phyloP scores from a whole-genome alignment of 2,888 invertebrate genomes.

The Plebejus melissa region DNA sequence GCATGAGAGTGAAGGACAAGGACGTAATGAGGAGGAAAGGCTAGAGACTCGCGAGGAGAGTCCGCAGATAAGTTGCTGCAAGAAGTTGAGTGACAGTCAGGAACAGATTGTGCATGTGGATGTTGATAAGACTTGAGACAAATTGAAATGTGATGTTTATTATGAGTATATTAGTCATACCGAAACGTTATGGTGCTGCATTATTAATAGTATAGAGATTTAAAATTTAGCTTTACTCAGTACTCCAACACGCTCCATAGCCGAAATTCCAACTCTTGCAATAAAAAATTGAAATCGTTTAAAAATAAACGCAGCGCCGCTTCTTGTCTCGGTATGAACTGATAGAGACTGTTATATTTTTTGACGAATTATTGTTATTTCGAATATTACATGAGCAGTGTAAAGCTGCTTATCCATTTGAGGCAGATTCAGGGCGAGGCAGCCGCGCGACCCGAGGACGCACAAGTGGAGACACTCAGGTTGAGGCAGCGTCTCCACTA shows the following conservation, averaged over 20 bases:
- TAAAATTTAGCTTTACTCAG: too few relatives aligned
- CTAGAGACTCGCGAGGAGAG: conserved; percentile 52
- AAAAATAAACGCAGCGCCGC: not conserved
- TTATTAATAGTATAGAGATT: too few relatives aligned
- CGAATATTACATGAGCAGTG: not conserved
- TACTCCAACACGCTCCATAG: too few relatives aligned
- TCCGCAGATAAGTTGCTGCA: conserved; percentile 65
- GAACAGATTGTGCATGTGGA: conserved; percentile 56
- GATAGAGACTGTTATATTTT: conserved; percentile 1
- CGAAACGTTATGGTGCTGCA: too few relatives aligned
- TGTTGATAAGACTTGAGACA: not conserved
- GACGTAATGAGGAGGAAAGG: conserved; percentile 43
- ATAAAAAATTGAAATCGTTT: not conserved
- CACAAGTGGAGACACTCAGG: too few relatives aligned
- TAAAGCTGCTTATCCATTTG: too few relatives aligned
- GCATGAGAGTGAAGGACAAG: conserved; percentile 36
- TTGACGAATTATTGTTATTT: conserved; percentile 17
- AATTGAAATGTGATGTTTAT: not conserved
- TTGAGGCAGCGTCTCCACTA: too few relatives aligned
- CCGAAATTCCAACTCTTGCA: not conserved
- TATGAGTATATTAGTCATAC: not conserved
- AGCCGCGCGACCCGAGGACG: too few relatives aligned
- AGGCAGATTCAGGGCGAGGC: too few relatives aligned
- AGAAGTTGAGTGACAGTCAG: conserved; percentile 59
- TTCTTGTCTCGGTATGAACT: not conserved